phyloP scores from a whole-genome alignment of 2,888 invertebrate species.

The Eupithecia pulchellata region DNA sequence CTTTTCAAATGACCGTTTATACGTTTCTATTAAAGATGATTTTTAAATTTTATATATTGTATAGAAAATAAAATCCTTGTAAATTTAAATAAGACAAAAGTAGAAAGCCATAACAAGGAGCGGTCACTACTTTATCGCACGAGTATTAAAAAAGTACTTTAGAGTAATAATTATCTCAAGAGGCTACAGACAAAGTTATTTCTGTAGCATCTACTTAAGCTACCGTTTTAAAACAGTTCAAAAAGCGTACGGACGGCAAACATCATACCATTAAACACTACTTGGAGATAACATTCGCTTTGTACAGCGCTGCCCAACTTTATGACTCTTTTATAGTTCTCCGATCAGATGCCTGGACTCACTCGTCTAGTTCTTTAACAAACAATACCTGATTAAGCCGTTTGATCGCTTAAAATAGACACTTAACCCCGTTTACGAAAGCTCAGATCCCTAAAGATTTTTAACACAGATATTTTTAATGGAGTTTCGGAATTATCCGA shows the following conservation, averaged over 20 bases:
- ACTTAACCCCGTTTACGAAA: slow-evolving; percentile 46
- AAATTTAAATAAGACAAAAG: background rate
- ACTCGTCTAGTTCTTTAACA: slow-evolving; percentile 67
- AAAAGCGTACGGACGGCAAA: slow-evolving; percentile 63
- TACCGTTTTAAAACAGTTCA: slow-evolving; percentile 80
- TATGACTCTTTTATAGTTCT: slow-evolving; percentile 77
- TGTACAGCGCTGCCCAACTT: slow-evolving; percentile 73
- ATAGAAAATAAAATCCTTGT: background rate
- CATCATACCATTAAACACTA: slow-evolving; percentile 78
- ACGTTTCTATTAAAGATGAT: no score
- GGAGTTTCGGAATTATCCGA: slow-evolving; percentile 18
- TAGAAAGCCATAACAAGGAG: background rate
- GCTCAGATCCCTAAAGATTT: slow-evolving; percentile 26
- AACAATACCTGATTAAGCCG: slow-evolving; percentile 63
- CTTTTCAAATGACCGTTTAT: background rate
- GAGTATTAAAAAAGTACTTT: slow-evolving; percentile 40
- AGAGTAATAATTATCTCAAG: slow-evolving; percentile 68
- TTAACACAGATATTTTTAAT: slow-evolving; percentile 31
- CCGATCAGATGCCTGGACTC: slow-evolving; percentile 67
- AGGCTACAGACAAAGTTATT: slow-evolving; percentile 75
- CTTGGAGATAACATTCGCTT: slow-evolving; percentile 76
- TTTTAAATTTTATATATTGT: no score
- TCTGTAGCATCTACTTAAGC: slow-evolving; percentile 72
- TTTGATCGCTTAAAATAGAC: slow-evolving; percentile 55
- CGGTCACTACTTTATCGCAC: background rate